These are phyloP conservation scores for Protobothrops flavoviridis DNA, from an alignment of 2,113 vertebrate species.

Conservation along the genomic window DNA sequence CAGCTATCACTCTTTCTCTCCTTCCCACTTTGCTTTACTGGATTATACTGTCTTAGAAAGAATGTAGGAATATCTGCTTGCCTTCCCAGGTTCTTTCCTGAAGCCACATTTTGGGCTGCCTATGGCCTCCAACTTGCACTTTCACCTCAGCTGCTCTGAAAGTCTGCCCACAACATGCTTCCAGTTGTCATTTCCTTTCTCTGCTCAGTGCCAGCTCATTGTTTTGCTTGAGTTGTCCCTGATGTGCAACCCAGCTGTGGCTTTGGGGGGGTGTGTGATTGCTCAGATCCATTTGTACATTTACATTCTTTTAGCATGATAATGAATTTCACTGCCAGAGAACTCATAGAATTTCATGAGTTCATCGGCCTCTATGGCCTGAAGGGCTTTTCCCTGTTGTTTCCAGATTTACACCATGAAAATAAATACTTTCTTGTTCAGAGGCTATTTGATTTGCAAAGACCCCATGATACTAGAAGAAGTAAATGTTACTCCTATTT, in stretches of 20 bases:
- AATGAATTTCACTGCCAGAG: slow-evolving; percentile 44
- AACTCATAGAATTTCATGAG: slow-evolving; percentile 38
- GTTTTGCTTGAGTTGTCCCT: background rate
- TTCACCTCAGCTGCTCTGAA: slow-evolving; percentile 18
- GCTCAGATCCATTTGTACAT: slow-evolving; percentile 35
- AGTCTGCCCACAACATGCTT: background rate
- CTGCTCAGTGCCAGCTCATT: slow-evolving; percentile 9
- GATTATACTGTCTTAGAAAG: background rate
- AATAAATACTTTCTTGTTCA: slow-evolving; percentile 4
- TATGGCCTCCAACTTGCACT: background rate
- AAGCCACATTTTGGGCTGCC: background rate
- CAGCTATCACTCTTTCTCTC: background rate
- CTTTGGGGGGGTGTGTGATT: background rate
- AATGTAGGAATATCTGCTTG: background rate
- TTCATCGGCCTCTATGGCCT: slow-evolving; percentile 46
- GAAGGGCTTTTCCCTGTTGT: slow-evolving; percentile 38
- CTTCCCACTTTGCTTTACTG: background rate
- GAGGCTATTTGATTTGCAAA: slow-evolving; percentile 5
- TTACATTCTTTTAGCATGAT: slow-evolving; percentile 39
- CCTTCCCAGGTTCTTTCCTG: background rate
- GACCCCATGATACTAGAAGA: background rate
- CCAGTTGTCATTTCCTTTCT: slow-evolving; percentile 10
- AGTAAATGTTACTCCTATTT: background rate
- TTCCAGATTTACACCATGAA: slow-evolving; percentile 43
- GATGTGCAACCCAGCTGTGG: slow-evolving; percentile 18